A percentile compares a stretch with the other conserved stretches of the same genome.
phyloP scores from a whole-genome alignment of 1,140 invertebrate species.

The Nylanderia fulva region DNA sequence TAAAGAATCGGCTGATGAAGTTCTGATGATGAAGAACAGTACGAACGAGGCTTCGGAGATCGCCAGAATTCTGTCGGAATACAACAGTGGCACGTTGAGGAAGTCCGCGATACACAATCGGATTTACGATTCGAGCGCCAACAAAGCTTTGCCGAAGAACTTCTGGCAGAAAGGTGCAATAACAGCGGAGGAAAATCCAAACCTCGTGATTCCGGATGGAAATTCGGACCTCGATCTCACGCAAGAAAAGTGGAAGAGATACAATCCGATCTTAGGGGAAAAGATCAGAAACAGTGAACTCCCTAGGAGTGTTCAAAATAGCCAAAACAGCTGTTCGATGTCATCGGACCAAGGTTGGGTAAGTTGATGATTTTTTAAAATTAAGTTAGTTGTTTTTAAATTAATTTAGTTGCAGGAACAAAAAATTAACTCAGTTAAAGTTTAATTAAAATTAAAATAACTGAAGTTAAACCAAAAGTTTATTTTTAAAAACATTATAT shows the following conservation, averaged over 20 bases:
- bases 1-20: neutral
- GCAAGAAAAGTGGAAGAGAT: slow-evolving; percentile 62
- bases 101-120: slow-evolving; percentile 40
- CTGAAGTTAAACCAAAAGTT: too few species aligned
- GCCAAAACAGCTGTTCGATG: neutral
- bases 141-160: neutral
- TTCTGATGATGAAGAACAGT: neutral
- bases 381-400: too few species aligned
- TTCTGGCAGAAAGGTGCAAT: slow-evolving; percentile 8
- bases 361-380: too few species aligned
- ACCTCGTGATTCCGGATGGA: neutral
- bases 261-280: slow-evolving; percentile 44
- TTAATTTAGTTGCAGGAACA: too few species aligned
- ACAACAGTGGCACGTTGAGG: slow-evolving; percentile 65
- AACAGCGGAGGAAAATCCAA: neutral
- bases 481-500: too few species aligned
- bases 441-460: too few species aligned
- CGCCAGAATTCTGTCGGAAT: slow-evolving; percentile 75
- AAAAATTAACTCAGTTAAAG: too few species aligned
- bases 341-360: too few species aligned
- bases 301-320: neutral
- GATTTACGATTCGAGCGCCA: slow-evolving; percentile 21
- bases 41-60: slow-evolving; percentile 72
- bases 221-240: slow-evolving; percentile 43
- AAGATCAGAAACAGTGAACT: slow-evolving; percentile 40